Evolutionary conservation across 2,888 invertebrate genomes (phyloP).

Genomic region (Dione juno): DNA sequence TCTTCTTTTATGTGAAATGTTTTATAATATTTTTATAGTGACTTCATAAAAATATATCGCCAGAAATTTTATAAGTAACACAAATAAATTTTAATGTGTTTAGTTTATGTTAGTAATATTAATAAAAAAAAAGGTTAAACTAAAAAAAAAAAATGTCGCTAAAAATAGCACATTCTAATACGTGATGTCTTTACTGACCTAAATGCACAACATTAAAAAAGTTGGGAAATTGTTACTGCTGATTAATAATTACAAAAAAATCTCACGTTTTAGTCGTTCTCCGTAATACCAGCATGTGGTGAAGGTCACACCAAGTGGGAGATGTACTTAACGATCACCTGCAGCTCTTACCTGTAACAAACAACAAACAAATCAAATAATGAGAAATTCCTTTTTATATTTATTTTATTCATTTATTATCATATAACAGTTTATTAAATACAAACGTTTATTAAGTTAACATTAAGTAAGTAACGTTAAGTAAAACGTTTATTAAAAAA

Average conservation of each 20-base stretch:
- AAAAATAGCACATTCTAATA: neutral
- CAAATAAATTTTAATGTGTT: too few relatives aligned
- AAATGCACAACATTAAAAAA: constrained; percentile 25
- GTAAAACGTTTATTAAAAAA: too few relatives aligned
- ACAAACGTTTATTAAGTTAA: too few relatives aligned
- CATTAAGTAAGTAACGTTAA: too few relatives aligned
- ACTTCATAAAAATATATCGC: neutral
- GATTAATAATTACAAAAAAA: constrained; percentile 35
- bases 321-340: constrained; percentile 53
- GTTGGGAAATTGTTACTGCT: constrained; percentile 32
- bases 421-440: too few relatives aligned
- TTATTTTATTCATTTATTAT: too few relatives aligned
- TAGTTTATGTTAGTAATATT: neutral
- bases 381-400: neutral
- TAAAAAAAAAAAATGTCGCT: neutral
- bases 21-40: neutral
- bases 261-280: constrained; percentile 31
- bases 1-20: neutral
- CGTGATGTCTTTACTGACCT: constrained; percentile 10
- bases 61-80: neutral
- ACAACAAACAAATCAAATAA: constrained; percentile 49
- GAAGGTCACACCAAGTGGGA: constrained; percentile 1
- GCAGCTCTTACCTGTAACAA: constrained; percentile 67
- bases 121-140: neutral
- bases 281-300: neutral